Evolutionary conservation across 2,888 invertebrate species (phyloP).

Genomic region (Hypselothyrea guttata): DNA sequence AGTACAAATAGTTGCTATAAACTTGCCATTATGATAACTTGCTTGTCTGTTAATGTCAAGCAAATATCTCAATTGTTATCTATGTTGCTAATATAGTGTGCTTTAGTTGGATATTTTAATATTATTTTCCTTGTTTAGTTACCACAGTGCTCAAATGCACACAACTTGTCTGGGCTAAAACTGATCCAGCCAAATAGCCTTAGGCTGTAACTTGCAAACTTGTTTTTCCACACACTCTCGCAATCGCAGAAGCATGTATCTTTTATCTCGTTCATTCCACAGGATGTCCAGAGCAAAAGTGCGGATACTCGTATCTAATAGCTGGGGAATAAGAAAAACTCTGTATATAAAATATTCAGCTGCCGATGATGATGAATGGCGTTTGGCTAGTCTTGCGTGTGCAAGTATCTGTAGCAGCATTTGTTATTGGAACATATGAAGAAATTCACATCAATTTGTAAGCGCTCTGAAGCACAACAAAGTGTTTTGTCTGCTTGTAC

Average conservation of each 20-base stretch:
- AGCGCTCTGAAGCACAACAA: conserved; percentile 27
- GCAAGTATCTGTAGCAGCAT: conserved; percentile 15
- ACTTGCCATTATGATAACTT: too few relatives aligned
- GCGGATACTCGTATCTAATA: conserved; percentile 46
- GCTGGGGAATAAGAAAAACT: conserved; percentile 24
- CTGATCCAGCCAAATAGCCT: conserved; percentile 70
- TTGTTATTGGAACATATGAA: conserved; percentile 66
- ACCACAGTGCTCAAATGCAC: conserved; percentile 42
- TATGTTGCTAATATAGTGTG: too few relatives aligned
- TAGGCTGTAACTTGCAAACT: conserved; percentile 71
- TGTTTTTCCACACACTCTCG: conserved; percentile 43
- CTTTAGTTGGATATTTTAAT: too few relatives aligned
- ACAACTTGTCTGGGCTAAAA: conserved; percentile 36
- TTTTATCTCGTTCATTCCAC: conserved; percentile 57
- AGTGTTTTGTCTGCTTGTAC: conserved; percentile 31
- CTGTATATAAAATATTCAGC: conserved; percentile 64
- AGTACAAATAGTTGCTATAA: too few relatives aligned
- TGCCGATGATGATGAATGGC: conserved; percentile 73
- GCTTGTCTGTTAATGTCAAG: too few relatives aligned
- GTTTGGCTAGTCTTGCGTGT: conserved; percentile 49
- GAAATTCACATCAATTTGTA: conserved; percentile 74
- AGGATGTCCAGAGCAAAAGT: conserved; percentile 29
- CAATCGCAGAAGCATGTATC: conserved; percentile 37
- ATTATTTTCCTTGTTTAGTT: neutral
- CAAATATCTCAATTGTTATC: too few relatives aligned